Percentiles rank a stretch among this genome's conserved stretches.
Conservation (phyloP, 1,140 invertebrate species). For the Drosophila bifasciata region DNA sequence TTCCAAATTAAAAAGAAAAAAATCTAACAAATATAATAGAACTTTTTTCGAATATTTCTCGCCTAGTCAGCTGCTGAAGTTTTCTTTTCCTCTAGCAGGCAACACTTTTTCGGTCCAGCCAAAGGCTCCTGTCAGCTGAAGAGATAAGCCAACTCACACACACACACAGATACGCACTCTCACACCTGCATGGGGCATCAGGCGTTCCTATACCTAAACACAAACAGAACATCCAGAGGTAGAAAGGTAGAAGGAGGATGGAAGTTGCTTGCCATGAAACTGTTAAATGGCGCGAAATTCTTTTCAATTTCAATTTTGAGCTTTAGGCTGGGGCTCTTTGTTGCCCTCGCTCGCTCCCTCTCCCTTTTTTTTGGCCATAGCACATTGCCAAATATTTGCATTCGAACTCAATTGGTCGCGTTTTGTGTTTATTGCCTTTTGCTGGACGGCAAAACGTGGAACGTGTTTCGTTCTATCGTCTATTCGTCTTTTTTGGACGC, state of each 20-base stretch:
- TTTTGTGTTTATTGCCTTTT: conserved; percentile 79
- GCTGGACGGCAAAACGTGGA: conserved; percentile 56
- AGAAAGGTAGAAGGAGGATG: background rate
- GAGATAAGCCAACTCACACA: too few species aligned
- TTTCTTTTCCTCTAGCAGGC: too few species aligned
- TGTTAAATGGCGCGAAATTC: conserved; percentile 77
- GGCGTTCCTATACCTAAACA: too few species aligned
- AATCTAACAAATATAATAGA: too few species aligned
- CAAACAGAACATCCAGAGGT: background rate
- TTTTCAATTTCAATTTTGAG: conserved; percentile 72
- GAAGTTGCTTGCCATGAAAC: conserved; percentile 28
- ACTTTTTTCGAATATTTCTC: too few species aligned
- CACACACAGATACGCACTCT: too few species aligned
- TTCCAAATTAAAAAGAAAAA: too few species aligned
- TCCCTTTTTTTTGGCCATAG: conserved; percentile 32
- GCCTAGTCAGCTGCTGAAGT: too few species aligned
- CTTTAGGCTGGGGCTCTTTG: conserved; percentile 17
- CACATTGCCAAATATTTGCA: conserved; percentile 72
- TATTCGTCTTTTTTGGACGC: conserved; percentile 39
- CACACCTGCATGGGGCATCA: too few species aligned
- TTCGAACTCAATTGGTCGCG: conserved; percentile 77
- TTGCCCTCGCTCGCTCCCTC: background rate
- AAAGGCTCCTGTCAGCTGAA: too few species aligned
- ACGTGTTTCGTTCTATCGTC: conserved; percentile 34
- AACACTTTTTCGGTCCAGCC: too few species aligned